Conservation (phyloP, 1,140 invertebrate species). For the Wasmannia auropunctata region DNA sequence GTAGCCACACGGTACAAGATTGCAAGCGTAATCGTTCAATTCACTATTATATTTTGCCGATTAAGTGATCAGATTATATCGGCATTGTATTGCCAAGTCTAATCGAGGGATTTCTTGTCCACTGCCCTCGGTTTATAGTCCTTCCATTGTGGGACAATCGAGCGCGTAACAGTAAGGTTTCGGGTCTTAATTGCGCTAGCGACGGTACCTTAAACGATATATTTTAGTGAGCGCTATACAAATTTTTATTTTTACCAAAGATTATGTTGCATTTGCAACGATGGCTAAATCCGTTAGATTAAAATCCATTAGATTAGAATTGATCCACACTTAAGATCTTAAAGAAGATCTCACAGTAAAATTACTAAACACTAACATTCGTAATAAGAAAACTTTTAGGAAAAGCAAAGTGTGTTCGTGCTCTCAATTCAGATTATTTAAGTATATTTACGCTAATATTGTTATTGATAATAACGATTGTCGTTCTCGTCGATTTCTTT, state of each 20-base stretch:
- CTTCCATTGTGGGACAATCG: slow-evolving; percentile 58
- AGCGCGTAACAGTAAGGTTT: slow-evolving; percentile 64
- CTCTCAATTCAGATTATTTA: neutral
- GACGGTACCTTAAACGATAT: slow-evolving; percentile 37
- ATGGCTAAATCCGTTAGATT: too few relatives aligned
- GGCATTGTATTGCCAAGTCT: slow-evolving; percentile 48
- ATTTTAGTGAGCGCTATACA: neutral
- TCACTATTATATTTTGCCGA: slow-evolving; percentile 55
- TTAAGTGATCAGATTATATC: slow-evolving; percentile 61
- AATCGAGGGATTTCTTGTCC: slow-evolving; percentile 66
- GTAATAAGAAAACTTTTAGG: neutral
- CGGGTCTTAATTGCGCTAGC: slow-evolving; percentile 58
- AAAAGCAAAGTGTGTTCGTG: neutral
- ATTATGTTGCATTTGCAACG: neutral
- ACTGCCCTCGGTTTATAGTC: slow-evolving; percentile 59
- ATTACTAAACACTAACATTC: neutral
- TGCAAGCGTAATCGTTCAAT: slow-evolving; percentile 42
- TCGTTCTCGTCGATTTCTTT: neutral
- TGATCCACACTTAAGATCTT: neutral
- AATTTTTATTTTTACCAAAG: slow-evolving; percentile 13
- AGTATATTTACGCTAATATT: neutral
- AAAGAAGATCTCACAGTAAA: neutral
- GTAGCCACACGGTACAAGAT: neutral
- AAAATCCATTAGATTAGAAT: neutral
- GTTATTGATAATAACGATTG: neutral